These are phyloP conservation scores for Agraylea sexmaculata DNA, from an alignment of 1,140 invertebrate genomes.

Conservation along the genomic window DNA sequence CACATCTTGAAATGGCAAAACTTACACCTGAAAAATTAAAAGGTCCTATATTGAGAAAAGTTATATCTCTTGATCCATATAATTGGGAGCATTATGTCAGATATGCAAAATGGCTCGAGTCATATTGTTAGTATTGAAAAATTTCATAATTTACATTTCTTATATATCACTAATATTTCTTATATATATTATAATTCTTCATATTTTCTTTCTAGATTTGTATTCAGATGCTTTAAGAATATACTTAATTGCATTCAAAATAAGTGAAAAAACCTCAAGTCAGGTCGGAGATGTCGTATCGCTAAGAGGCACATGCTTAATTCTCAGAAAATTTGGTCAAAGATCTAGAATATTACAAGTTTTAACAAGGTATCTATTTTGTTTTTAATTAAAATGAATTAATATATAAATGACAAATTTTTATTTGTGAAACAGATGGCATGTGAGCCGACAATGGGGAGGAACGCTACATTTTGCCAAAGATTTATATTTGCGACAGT, in stretches of 20 bases:
- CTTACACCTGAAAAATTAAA: slow-evolving; percentile 42
- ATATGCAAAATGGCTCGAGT: slow-evolving; percentile 54
- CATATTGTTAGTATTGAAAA: slow-evolving; percentile 41
- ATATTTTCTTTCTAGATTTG: slow-evolving; percentile 29
- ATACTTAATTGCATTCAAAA: slow-evolving; percentile 46
- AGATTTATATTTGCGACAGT: slow-evolving; percentile 20
- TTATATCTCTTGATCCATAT: slow-evolving; percentile 48
- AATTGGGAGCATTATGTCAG: slow-evolving; percentile 55
- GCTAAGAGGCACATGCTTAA: slow-evolving; percentile 43
- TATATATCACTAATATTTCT: slow-evolving; percentile 3
- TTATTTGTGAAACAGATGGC: slow-evolving; percentile 16
- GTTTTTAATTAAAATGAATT: background rate
- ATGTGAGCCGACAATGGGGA: slow-evolving; percentile 19
- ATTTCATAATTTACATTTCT: slow-evolving; percentile 6
- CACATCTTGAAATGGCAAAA: slow-evolving; percentile 52
- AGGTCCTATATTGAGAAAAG: slow-evolving; percentile 39
- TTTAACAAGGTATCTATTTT: slow-evolving; percentile 43
- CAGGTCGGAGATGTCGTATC: slow-evolving; percentile 29
- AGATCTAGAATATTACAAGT: slow-evolving; percentile 50
- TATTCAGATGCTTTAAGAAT: slow-evolving; percentile 39
- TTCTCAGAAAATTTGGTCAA: slow-evolving; percentile 49
- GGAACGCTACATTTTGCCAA: slow-evolving; percentile 19
- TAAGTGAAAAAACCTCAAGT: slow-evolving; percentile 33
- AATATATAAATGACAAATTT: background rate
- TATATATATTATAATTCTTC: slow-evolving; percentile 4